Conservation (phyloP, 2,113 vertebrate genomes). For the Panthera tigris region DNA sequence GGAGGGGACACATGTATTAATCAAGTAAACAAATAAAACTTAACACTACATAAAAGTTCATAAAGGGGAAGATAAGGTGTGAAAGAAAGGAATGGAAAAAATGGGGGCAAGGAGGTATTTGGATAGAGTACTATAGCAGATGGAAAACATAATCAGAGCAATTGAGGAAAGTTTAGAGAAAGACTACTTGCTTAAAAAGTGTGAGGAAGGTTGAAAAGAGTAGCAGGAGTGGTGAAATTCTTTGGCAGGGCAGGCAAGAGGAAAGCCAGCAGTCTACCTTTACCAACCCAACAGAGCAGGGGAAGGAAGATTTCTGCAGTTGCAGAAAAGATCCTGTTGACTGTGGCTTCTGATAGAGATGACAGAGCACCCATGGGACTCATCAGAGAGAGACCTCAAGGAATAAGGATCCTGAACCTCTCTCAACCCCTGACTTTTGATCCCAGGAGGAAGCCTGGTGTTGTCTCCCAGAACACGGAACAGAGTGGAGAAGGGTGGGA, state of each 20-base stretch:
- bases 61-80: not conserved
- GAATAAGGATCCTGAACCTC: not conserved
- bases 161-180: not conserved
- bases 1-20: not conserved
- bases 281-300: not conserved
- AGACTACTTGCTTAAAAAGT: not conserved
- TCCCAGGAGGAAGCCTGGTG: not conserved
- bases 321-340: not conserved
- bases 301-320: not conserved
- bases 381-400: not conserved
- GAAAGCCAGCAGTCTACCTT: not conserved
- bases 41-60: not conserved
- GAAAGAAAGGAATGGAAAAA: not conserved
- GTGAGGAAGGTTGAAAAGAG: not conserved
- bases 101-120: not conserved
- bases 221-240: not conserved
- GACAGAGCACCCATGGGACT: not conserved
- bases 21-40: not conserved
- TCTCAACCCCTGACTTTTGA: not conserved
- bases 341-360: not conserved
- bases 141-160: not conserved
- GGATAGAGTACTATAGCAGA: not conserved
- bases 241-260: too few species aligned
- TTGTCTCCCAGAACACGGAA: not conserved
- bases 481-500: not conserved